Percentiles rank a stretch among this genome's conserved stretches.
These are phyloP conservation scores for Drosophila cardini DNA, from an alignment of 1,140 invertebrate genomes.

Conservation along the genomic window DNA sequence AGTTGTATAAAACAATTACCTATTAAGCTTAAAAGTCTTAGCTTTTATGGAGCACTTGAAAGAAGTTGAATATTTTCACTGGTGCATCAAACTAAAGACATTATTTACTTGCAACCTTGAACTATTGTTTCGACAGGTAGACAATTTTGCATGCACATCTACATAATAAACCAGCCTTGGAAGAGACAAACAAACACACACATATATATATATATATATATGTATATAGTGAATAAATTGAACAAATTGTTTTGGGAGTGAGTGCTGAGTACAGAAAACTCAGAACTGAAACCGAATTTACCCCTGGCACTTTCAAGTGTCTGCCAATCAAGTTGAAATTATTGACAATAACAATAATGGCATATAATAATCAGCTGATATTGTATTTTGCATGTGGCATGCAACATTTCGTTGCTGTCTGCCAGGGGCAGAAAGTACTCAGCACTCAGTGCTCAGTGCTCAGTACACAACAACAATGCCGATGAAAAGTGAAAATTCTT, in stretches of 20 bases:
- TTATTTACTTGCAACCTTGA: slow-evolving; percentile 55
- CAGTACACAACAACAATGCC: slow-evolving; percentile 1
- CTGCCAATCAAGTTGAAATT: slow-evolving; percentile 80
- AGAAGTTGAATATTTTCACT: slow-evolving; percentile 7
- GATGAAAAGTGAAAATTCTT: slow-evolving; percentile 78
- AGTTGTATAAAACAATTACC: not conserved
- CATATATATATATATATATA: not conserved
- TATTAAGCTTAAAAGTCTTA: slow-evolving; percentile 11
- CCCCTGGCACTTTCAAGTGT: slow-evolving; percentile 71
- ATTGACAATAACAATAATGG: slow-evolving; percentile 78
- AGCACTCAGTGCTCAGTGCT: slow-evolving; percentile 9
- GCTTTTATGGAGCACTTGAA: slow-evolving; percentile 5
- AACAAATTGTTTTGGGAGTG: slow-evolving; percentile 19
- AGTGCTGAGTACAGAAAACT: not conserved
- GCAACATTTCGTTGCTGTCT: slow-evolving; percentile 46
- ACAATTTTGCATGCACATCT: slow-evolving; percentile 27
- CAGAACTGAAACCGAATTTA: not conserved
- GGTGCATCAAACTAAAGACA: slow-evolving; percentile 27
- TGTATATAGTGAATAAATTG: slow-evolving; percentile 12
- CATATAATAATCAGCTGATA: slow-evolving; percentile 61
- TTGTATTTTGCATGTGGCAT: slow-evolving; percentile 65
- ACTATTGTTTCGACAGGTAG: slow-evolving; percentile 36
- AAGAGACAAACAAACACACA: not conserved
- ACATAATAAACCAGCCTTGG: slow-evolving; percentile 43
- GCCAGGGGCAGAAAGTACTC: slow-evolving; percentile 40